These are phyloP conservation scores for Brenthis daphne DNA, from an alignment of 2,888 invertebrate genomes.

Conservation along the genomic window DNA sequence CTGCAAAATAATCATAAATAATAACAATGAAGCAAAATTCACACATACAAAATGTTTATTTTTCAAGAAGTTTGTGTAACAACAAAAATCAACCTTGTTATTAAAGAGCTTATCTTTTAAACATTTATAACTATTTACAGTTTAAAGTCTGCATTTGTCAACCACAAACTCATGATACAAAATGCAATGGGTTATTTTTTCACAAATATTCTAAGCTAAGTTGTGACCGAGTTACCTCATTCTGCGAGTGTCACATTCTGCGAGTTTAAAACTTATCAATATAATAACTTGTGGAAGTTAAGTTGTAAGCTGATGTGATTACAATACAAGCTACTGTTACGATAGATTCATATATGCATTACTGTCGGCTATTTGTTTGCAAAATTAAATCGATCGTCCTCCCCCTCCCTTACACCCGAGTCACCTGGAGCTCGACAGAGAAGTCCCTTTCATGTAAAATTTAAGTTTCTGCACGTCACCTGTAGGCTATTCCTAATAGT, in stretches of 20 bases:
- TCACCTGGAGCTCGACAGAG: slow-evolving; percentile 49
- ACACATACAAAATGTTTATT: slow-evolving; percentile 83
- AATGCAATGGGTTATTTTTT: slow-evolving; percentile 79
- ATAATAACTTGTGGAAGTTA: slow-evolving; percentile 61
- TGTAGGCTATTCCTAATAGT: slow-evolving; percentile 49
- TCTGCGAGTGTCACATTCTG: slow-evolving; percentile 61
- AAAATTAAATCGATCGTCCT: slow-evolving; percentile 71
- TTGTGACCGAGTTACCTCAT: slow-evolving; percentile 79
- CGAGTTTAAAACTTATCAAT: slow-evolving; percentile 56
- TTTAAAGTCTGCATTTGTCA: slow-evolving; percentile 76
- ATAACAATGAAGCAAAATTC: slow-evolving; percentile 69
- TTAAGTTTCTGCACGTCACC: slow-evolving; percentile 43
- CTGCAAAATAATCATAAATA: slow-evolving; percentile 39
- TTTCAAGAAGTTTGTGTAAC: slow-evolving; percentile 81
- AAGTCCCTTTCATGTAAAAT: slow-evolving; percentile 45
- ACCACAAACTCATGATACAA: slow-evolving; percentile 78
- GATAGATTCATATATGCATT: slow-evolving; percentile 66
- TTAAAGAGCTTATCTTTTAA: slow-evolving; percentile 79
- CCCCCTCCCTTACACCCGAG: slow-evolving; percentile 60
- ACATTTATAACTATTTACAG: slow-evolving; percentile 79
- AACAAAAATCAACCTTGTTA: slow-evolving; percentile 82
- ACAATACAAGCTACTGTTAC: slow-evolving; percentile 79
- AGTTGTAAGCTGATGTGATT: slow-evolving; percentile 74
- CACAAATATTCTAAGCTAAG: slow-evolving; percentile 74
- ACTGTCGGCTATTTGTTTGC: slow-evolving; percentile 68